Base-by-base conservation (phyloP, 1,140 invertebrate genomes). In the Gonioctena quinquepunctata region DNA sequence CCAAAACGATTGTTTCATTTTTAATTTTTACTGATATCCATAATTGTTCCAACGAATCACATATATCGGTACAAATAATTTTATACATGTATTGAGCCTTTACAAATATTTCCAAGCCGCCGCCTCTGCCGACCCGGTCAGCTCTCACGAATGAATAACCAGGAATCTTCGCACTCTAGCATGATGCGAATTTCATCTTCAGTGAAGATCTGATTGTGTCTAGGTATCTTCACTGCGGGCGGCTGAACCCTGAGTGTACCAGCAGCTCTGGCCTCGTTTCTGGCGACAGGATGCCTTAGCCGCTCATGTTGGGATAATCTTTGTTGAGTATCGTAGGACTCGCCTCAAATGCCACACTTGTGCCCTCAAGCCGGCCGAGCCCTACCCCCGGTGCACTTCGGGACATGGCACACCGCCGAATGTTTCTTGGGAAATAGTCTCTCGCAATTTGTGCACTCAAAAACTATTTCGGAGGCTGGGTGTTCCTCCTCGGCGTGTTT, bases 221-320 rank as follows among this genome's bases (percentile, higher is more conserved):
- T n/a, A 6, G 33, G 33, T 7, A 42, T n/a, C 50, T 16, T 18
- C 16, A 16, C 2, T 4, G 2, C 0, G 11, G 3, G 56, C 8
- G 56, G 56, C 19, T 22, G 21, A 22, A 22, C 16, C 5, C 5
- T 6, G 56, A 1, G 19, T 2, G 3, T n/a, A 26, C 65, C 21
- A 3, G 50, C 57, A n/a, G 23, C 69, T 28, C 66, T 66, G 26
- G 21, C 18, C n/a, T 50, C 16, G 33, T 59, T 67, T 22, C 69
- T 16, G 13, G 28, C 21, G 21, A 28, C 52, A 3, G 72, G 72
- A 48, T 73, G 72, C 18, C 52, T 13, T n/a, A 61, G 72, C 8
- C 72, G 54, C 27, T 68, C 21, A 57, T 73, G 72, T 25, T 62
- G 62, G 2, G 69, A 61, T 2, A 68, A 18, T 8, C 69, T 69